A percentile compares a stretch with the other conserved stretches of the same genome.
Conservation (phyloP, 2,113 vertebrate genomes). For the Lophotis ruficrista region DNA sequence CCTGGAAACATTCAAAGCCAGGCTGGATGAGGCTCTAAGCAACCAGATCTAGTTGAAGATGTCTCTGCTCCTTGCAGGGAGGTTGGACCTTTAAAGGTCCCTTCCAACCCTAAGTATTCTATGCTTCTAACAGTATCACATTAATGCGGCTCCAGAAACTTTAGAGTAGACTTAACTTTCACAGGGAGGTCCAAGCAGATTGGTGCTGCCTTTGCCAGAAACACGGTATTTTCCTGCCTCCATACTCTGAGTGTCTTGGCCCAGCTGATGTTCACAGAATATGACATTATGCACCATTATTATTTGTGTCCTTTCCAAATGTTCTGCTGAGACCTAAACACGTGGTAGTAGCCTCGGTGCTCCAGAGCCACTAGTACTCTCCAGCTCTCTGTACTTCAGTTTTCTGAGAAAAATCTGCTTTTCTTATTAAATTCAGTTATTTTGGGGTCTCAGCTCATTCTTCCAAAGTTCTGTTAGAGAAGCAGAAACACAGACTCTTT, state of each 20-base stretch:
- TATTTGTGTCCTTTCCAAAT: neutral
- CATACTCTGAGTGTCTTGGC: neutral
- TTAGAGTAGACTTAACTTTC: neutral
- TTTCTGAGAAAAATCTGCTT: neutral
- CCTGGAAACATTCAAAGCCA: too few relatives aligned
- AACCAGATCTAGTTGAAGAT: too few relatives aligned
- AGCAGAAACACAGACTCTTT: neutral
- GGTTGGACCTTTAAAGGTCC: too few relatives aligned
- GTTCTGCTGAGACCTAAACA: neutral
- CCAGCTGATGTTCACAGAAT: neutral
- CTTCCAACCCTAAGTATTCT: too few relatives aligned
- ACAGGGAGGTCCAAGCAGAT: neutral
- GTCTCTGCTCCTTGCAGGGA: too few relatives aligned
- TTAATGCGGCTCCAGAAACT: neutral
- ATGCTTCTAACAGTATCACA: fast-evolving
- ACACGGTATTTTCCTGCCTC: neutral
- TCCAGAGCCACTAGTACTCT: neutral
- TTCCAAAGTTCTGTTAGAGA: neutral
- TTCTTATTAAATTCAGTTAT: neutral
- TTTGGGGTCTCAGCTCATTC: neutral
- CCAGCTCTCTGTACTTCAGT: neutral
- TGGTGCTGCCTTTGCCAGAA: neutral
- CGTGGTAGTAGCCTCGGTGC: neutral
- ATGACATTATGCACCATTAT: neutral
- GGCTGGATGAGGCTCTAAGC: too few relatives aligned